Conservation (phyloP, 2,888 invertebrate genomes). For the Orthonychiurus folsomi region DNA sequence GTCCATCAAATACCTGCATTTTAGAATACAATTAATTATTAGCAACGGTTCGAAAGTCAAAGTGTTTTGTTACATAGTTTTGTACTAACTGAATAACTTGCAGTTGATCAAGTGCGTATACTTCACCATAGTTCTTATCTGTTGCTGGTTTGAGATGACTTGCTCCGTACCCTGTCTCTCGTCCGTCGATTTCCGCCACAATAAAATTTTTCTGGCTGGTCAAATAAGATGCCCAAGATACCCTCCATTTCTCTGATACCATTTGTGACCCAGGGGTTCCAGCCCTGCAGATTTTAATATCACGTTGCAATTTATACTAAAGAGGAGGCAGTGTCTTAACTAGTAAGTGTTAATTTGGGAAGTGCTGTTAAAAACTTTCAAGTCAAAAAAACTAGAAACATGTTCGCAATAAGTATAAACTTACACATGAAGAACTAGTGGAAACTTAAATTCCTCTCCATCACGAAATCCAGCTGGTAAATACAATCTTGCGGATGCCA, state of each 20-base stretch:
- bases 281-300: slow-evolving; percentile 48
- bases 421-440: slow-evolving; percentile 53
- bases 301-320: too few species aligned
- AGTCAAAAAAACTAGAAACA: too few species aligned
- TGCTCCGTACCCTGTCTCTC: slow-evolving; percentile 77
- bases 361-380: too few species aligned
- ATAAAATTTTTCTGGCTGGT: slow-evolving; percentile 72
- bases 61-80: neutral
- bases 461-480: slow-evolving; percentile 76
- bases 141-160: slow-evolving; percentile 63
- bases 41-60: neutral
- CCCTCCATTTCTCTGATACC: slow-evolving; percentile 68
- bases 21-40: neutral
- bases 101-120: slow-evolving; percentile 70
- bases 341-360: too few species aligned
- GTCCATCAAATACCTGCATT: slow-evolving; percentile 59
- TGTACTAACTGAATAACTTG: slow-evolving; percentile 45
- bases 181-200: slow-evolving; percentile 78
- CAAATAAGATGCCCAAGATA: slow-evolving; percentile 78
- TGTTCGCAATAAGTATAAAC: too few species aligned
- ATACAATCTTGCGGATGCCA: slow-evolving; percentile 65
- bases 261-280: slow-evolving; percentile 73
- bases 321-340: too few species aligned
- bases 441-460: slow-evolving; percentile 70
- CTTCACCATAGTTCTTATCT: slow-evolving; percentile 61